Evolutionary conservation across 2,888 invertebrate genomes (phyloP), one percentile per base, ranked within the genome.

Genomic region (Syrphus vitripennis): DNA sequence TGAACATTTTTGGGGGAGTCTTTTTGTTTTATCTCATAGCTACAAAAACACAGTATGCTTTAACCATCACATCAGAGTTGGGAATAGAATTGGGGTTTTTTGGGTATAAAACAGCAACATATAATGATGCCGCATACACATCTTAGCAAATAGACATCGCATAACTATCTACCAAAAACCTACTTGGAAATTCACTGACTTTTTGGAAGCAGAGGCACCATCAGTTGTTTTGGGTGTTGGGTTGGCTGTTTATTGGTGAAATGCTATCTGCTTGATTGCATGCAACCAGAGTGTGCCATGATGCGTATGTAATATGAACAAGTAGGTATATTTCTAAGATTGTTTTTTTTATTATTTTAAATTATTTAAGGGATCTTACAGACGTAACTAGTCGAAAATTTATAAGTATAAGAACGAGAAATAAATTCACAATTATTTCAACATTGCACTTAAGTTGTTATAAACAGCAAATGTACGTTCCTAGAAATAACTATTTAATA

Each of bases 261-360:
- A 50, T 67, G 50, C 37, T 67, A 67, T 67, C 67, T 67, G 67
- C 67, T 67, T 67, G 67, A 67, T 67, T 67, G 67, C 67, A 67
- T 67, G 50, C 50, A 67, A 67, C 67, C 34, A 67, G 67, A 67
- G 12, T 34, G 24, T n/a, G 50, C 50, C 31, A 50, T 67, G 67
- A 50, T 19, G 50, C 50, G 67, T 50, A 67, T 50, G 21, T 67
- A 50, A 67, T 67, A 34, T 50, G 34, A 67, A 67, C 24, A 50
- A 50, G 50, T 14, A 10, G 0, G 7, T 19, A 19, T 42, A 0
- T 12, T 48, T 48, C 40, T 40, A n/a, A n/a, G 40, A n/a, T 2
- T n/a, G n/a, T n/a, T n/a, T n/a, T n/a, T n/a, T n/a, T n/a, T n/a
- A n/a, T n/a, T n/a, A n/a, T n/a, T n/a, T n/a, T n/a, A n/a, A n/a